Conservation (phyloP, 2,113 vertebrate genomes). For the Paracanthobrama guichenoti region DNA sequence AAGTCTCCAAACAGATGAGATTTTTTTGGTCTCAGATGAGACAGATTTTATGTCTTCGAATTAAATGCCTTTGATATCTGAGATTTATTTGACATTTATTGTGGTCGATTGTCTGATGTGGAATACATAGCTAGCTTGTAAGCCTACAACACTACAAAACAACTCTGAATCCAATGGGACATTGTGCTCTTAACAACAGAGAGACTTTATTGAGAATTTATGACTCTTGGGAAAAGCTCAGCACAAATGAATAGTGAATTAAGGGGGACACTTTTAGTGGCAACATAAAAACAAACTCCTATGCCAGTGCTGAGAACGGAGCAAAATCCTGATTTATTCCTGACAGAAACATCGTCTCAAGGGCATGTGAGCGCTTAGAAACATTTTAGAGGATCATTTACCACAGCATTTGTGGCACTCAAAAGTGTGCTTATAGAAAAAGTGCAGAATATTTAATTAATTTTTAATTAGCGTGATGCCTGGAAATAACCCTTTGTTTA, state of each 20-base stretch:
- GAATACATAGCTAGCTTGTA: background rate
- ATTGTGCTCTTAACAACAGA: background rate
- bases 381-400: background rate
- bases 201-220: constrained; percentile 10
- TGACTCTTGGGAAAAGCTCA: constrained; percentile 20
- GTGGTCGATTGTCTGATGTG: constrained; percentile 21
- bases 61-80: constrained; percentile 15
- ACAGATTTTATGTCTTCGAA: background rate
- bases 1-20: background rate
- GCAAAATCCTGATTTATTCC: constrained; percentile 37
- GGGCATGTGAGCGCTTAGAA: background rate
- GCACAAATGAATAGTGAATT: constrained; percentile 29
- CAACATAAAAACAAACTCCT: constrained; percentile 43
- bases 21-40: constrained; percentile 14
- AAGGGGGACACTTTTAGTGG: constrained; percentile 13
- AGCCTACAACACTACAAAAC: constrained; percentile 6
- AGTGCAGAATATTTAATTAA: background rate
- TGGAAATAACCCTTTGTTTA: background rate
- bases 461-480: background rate
- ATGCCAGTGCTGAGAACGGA: constrained; percentile 24
- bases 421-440: background rate
- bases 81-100: constrained; percentile 29
- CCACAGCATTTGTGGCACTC: background rate
- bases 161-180: background rate
- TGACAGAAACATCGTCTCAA: constrained; percentile 12